A percentile compares a stretch with the other conserved stretches of the same genome.
Conservation (phyloP, 2,888 invertebrate genomes). For the Drosophila austrosaltans region DNA sequence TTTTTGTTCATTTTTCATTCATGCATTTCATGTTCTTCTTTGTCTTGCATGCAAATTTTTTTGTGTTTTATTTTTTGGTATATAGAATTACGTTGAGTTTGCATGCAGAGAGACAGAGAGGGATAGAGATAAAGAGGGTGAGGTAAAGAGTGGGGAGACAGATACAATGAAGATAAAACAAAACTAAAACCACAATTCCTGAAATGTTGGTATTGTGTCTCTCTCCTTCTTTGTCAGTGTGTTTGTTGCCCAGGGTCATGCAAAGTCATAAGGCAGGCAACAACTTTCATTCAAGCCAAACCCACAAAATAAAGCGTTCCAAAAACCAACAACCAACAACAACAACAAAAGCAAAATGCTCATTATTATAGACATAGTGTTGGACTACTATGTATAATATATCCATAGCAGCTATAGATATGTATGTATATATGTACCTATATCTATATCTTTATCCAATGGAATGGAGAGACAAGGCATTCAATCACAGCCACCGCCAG, state of each 20-base stretch:
- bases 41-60: slow-evolving; percentile 18
- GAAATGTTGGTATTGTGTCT: slow-evolving; percentile 37
- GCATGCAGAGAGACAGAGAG: slow-evolving; percentile 3
- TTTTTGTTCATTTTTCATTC: slow-evolving; percentile 15
- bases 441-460: background rate
- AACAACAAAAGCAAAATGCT: slow-evolving; percentile 22
- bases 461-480: slow-evolving; percentile 22
- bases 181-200: slow-evolving; percentile 58
- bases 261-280: slow-evolving; percentile 63
- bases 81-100: slow-evolving; percentile 21
- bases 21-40: slow-evolving; percentile 18
- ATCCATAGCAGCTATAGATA: slow-evolving; percentile 27
- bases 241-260: slow-evolving; percentile 62
- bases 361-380: slow-evolving; percentile 20
- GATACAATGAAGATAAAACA: slow-evolving; percentile 33
- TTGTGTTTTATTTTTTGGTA: background rate
- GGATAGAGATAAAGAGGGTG: background rate
- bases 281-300: slow-evolving; percentile 69
- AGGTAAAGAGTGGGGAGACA: background rate
- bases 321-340: slow-evolving; percentile 17
- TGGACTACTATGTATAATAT: slow-evolving; percentile 11
- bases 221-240: slow-evolving; percentile 40
- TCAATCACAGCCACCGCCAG: slow-evolving; percentile 44
- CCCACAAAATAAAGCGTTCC: slow-evolving; percentile 57
- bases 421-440: background rate